Conservation (phyloP, 2,888 invertebrate species). For the Antitype chi region DNA sequence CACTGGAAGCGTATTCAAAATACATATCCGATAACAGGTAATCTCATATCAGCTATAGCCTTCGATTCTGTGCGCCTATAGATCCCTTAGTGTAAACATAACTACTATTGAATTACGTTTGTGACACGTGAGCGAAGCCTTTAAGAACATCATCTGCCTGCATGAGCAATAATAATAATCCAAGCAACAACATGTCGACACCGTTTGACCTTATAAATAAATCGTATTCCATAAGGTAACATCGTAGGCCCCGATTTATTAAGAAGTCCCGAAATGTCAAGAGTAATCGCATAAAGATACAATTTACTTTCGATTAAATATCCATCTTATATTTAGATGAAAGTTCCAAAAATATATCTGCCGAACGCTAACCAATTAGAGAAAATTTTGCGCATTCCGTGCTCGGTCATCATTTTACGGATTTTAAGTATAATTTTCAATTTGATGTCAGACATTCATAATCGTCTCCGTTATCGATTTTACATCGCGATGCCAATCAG, state of each 20-base stretch:
- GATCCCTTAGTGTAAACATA: constrained; percentile 51
- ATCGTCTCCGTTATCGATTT: constrained; percentile 64
- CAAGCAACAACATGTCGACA: constrained; percentile 14
- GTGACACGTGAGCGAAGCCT: constrained; percentile 62
- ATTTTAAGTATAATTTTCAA: constrained; percentile 56
- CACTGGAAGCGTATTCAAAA: constrained; percentile 18
- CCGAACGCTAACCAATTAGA: constrained; percentile 45
- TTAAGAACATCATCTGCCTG: constrained; percentile 59
- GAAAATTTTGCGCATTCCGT: constrained; percentile 40
- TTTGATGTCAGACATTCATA: constrained; percentile 52
- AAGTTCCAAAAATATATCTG: constrained; percentile 31
- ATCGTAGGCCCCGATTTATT: constrained; percentile 24
- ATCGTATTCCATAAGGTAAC: constrained; percentile 29
- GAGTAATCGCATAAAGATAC: constrained; percentile 44
- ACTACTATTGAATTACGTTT: constrained; percentile 57
- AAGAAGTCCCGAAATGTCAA: constrained; percentile 54
- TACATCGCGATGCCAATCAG: constrained; percentile 64
- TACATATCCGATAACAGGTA: constrained; percentile 49
- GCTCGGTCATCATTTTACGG: constrained; percentile 44
- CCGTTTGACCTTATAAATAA: constrained; percentile 35
- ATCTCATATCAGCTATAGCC: constrained; percentile 42
- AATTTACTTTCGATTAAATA: constrained; percentile 52
- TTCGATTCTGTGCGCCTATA: constrained; percentile 43
- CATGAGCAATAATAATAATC: constrained; percentile 46
- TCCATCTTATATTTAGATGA: constrained; percentile 46